Percentiles rank a stretch among this genome's conserved stretches.
These are phyloP conservation scores for Felis catus DNA, from an alignment of 2,113 vertebrate genomes.

Conservation along the genomic window F.catus_Fca126_mat1.0 CM031417.1:84814001-84814500, in stretches of 20 bases:
- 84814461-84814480: conserved; percentile 88
- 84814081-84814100: conserved; percentile 42
- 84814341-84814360: conserved; percentile 90
- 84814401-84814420: conserved; percentile 85
- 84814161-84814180: conserved; percentile 79
- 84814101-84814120: conserved; percentile 36
- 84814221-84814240: conserved; percentile 83
- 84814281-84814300: conserved; percentile 89
- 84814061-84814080: conserved; percentile 26
- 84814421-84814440: conserved; percentile 89
- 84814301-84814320: conserved; percentile 88
- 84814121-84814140: conserved; percentile 6
- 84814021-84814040: conserved; percentile 35
- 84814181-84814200: conserved; percentile 82
- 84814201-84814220: conserved; percentile 78
- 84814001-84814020: conserved; percentile 31
- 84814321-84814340: conserved; percentile 86
- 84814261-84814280: conserved; percentile 84
- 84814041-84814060: conserved; percentile 26
- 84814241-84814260: conserved; percentile 82
- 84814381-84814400: conserved; percentile 87
- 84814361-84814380: conserved; percentile 86
- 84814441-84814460: conserved; percentile 90
- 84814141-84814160: conserved; percentile 42
- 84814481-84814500: conserved; percentile 89